Evolutionary conservation across 2,797 vertebrate species (phyloP).

Genomic region (Balearica regulorum): DNA sequence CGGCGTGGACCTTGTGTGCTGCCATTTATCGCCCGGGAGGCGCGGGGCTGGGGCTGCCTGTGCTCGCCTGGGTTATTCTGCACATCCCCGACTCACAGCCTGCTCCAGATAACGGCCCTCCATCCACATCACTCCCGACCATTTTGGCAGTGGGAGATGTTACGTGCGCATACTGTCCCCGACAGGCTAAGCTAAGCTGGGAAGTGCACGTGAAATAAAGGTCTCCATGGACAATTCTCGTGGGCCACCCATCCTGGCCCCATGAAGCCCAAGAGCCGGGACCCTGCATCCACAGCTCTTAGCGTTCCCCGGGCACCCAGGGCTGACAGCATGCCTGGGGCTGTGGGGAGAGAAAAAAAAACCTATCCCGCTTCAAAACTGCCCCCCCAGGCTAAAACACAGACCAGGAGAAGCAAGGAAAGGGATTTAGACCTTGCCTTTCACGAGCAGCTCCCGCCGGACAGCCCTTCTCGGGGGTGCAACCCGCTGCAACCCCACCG

Average conservation of each 20-base stretch:
- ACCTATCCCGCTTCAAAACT: rapidly evolving
- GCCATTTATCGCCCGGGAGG: neutral
- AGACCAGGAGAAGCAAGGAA: neutral
- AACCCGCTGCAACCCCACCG: neutral
- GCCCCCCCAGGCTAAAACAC: neutral
- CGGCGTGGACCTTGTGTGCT: neutral
- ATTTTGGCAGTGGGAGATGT: neutral
- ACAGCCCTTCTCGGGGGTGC: neutral
- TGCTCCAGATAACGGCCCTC: neutral
- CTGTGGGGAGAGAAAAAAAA: neutral
- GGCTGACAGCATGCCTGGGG: neutral
- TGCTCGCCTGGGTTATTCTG: neutral
- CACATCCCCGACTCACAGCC: neutral
- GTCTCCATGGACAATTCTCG: neutral
- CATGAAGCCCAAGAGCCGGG: rapidly evolving
- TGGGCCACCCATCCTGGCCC: neutral
- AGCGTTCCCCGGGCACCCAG: rapidly evolving
- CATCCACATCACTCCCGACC: neutral
- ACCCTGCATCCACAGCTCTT: rapidly evolving
- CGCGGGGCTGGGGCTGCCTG: neutral
- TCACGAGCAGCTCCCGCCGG: rapidly evolving
- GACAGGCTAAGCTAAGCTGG: neutral
- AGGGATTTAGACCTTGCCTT: neutral
- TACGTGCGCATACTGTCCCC: neutral
- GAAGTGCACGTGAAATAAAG: neutral